Evolutionary conservation across 2,797 vertebrate species (phyloP).

Genomic region (Typhlichthys eigenmanni): DNA sequence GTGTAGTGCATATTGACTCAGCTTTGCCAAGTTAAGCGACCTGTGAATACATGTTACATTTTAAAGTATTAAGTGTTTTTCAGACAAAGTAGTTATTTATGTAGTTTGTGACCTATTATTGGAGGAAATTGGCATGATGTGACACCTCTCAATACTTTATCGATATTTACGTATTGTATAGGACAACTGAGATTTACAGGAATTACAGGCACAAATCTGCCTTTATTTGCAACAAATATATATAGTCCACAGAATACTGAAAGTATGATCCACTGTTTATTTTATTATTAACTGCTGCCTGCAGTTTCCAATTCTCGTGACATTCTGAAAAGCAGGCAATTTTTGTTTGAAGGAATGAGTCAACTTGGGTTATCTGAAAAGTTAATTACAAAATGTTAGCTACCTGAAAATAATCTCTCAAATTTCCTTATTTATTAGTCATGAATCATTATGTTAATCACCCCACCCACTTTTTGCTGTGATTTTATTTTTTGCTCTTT

Average conservation of each 20-base stretch:
- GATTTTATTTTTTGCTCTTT: no score
- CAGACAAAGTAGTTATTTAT: not conserved
- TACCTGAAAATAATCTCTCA: no score
- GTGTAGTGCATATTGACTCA: constrained; percentile 34
- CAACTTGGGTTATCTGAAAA: not conserved
- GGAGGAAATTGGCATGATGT: not conserved
- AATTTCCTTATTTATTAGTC: no score
- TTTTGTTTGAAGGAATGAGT: not conserved
- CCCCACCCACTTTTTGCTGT: no score
- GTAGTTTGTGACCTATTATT: constrained; percentile 13
- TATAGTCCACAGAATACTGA: not conserved
- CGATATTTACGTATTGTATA: not conserved
- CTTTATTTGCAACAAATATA: not conserved
- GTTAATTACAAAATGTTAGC: constrained; percentile 1
- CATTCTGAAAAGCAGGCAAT: not conserved
- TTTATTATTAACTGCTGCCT: not conserved
- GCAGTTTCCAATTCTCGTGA: not conserved
- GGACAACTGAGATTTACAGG: not conserved
- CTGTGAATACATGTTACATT: not conserved
- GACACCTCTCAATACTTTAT: no score
- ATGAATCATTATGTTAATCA: no score
- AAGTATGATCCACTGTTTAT: not conserved
- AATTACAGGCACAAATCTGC: no score
- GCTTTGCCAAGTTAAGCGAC: constrained; percentile 4
- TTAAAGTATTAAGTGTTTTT: not conserved